phyloP scores from a whole-genome alignment of 2,888 invertebrate genomes.

The Antheraea yamamai region DNA sequence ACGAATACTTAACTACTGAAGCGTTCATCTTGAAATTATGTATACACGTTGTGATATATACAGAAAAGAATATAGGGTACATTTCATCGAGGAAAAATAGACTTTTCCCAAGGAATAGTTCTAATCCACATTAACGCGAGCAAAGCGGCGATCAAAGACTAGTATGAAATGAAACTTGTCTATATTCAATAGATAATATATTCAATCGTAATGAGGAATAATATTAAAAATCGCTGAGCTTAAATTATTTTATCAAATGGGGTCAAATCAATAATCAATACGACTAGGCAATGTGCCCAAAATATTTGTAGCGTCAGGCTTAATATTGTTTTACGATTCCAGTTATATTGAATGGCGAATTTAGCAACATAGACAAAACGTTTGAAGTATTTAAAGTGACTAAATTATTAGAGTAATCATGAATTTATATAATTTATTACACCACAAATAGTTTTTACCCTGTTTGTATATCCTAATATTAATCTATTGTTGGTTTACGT shows the following conservation, averaged over 20 bases:
- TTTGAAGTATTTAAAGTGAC: neutral
- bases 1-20: too few relatives aligned
- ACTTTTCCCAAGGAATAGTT: too few relatives aligned
- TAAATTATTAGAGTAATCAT: neutral
- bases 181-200: neutral
- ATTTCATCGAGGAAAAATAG: too few relatives aligned
- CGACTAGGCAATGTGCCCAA: neutral
- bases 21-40: too few relatives aligned
- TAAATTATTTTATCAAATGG: neutral
- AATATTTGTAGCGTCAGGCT: neutral
- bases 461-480: neutral
- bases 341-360: neutral
- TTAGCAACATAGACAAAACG: neutral
- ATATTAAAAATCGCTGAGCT: neutral
- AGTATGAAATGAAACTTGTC: neutral
- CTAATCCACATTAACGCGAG: too few relatives aligned
- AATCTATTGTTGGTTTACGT: neutral
- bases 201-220: neutral
- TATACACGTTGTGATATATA: too few relatives aligned
- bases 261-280: neutral
- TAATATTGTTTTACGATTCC: neutral
- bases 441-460: neutral
- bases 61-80: too few relatives aligned
- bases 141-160: too few relatives aligned
- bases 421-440: neutral